phyloP scores from a whole-genome alignment of 2,888 invertebrate species.

The Suillia variegata region DNA sequence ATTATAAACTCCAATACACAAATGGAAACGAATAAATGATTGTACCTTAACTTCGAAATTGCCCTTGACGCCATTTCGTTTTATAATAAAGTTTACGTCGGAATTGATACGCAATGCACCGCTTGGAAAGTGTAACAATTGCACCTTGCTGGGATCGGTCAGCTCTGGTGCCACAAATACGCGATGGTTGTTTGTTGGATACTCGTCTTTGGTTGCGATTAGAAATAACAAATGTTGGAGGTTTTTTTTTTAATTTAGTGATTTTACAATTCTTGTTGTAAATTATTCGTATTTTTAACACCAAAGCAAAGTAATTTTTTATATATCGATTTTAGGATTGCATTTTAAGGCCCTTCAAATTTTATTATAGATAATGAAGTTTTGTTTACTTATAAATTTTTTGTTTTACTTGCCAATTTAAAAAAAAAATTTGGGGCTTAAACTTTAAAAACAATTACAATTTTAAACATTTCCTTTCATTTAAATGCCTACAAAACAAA shows the following conservation, averaged over 20 bases:
- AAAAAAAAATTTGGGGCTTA: no score
- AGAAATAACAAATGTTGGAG: constrained; percentile 10
- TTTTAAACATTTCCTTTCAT: no score
- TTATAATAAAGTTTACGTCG: constrained; percentile 49
- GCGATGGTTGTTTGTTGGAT: constrained; percentile 45
- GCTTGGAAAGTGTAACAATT: constrained; percentile 56
- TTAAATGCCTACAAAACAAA: no score
- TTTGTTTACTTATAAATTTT: no score
- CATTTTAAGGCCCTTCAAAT: no score
- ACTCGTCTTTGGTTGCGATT: constrained; percentile 46
- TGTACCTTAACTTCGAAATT: constrained; percentile 56
- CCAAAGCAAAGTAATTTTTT: constrained; percentile 28
- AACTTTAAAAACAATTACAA: no score
- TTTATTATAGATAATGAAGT: no score
- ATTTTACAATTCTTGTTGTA: no score
- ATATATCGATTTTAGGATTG: no score
- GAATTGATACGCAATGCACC: constrained; percentile 49
- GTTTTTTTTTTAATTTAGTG: constrained; percentile 15
- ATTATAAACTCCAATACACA: no score
- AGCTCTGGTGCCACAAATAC: constrained; percentile 55
- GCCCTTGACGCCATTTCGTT: constrained; percentile 56
- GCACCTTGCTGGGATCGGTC: constrained; percentile 53
- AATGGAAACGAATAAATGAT: no score
- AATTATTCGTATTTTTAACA: constrained; percentile 31
- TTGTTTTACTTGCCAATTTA: no score